Percentiles rank a stretch among this genome's conserved stretches.
These are phyloP conservation scores for Lepilemur ruficaudatus DNA, from an alignment of 2,797 vertebrate species.

Conservation along the genomic window DNA sequence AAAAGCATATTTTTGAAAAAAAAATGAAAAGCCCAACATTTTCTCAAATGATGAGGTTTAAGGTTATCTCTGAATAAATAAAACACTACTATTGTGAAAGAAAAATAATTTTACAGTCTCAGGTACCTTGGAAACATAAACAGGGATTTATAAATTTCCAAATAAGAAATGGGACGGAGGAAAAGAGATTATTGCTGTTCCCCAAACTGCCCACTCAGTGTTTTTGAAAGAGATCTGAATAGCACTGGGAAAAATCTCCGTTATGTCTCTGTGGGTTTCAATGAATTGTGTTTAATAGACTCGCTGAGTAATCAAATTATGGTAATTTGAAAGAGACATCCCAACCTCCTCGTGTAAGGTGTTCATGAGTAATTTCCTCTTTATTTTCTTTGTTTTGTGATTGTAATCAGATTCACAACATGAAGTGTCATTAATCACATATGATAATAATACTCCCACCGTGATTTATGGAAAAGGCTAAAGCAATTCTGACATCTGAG, in stretches of 20 bases:
- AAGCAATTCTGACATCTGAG: conserved; percentile 62
- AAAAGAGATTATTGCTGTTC: neutral
- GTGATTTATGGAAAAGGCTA: conserved; percentile 59
- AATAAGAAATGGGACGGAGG: neutral
- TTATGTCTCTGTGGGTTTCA: conserved; percentile 34
- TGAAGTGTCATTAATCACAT: conserved; percentile 66
- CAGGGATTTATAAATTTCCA: neutral
- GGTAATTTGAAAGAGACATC: conserved; percentile 47
- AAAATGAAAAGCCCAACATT: neutral
- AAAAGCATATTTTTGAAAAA: neutral
- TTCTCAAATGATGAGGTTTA: neutral
- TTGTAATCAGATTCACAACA: conserved; percentile 67
- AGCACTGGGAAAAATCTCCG: neutral
- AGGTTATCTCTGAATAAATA: neutral
- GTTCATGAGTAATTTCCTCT: conserved; percentile 55
- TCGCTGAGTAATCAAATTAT: conserved; percentile 53
- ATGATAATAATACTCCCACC: conserved; percentile 59
- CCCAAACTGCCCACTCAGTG: neutral
- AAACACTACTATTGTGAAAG: neutral
- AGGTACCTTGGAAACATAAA: neutral
- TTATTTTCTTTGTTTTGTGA: conserved; percentile 66
- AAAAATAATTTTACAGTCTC: neutral
- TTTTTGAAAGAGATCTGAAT: neutral
- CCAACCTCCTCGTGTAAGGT: conserved; percentile 32
- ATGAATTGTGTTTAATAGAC: conserved; percentile 50